Conservation (phyloP, 1,140 invertebrate genomes). For the Archivesica marissinica region DNA sequence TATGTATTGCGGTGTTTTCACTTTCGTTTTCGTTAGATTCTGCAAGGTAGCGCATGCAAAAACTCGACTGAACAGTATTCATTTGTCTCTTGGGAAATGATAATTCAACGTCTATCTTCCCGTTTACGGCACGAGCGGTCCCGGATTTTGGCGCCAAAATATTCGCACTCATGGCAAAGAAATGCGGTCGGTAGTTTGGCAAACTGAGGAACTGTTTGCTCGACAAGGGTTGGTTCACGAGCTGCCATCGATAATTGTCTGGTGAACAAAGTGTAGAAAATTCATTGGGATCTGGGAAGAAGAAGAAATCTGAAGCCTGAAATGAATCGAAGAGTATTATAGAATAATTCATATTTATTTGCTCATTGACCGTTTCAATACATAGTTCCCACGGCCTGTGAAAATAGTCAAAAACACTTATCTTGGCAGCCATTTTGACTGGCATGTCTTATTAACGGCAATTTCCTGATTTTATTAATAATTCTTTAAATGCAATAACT, state of each 20-base stretch:
- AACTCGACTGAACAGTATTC: slow-evolving; percentile 22
- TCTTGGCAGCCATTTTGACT: neutral
- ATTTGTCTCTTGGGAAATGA: slow-evolving; percentile 26
- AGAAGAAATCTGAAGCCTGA: slow-evolving; percentile 54
- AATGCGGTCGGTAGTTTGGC: slow-evolving; percentile 28
- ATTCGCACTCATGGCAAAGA: slow-evolving; percentile 25
- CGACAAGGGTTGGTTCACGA: slow-evolving; percentile 27
- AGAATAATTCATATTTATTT: neutral
- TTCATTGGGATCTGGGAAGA: slow-evolving; percentile 50
- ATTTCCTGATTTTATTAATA: neutral
- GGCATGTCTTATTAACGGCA: neutral
- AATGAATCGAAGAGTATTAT: neutral
- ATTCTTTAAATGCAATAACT: neutral
- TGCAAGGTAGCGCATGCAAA: neutral
- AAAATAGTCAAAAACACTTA: neutral
- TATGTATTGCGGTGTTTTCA: neutral
- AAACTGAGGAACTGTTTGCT: slow-evolving; percentile 33
- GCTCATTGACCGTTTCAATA: neutral
- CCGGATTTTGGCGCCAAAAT: slow-evolving; percentile 24
- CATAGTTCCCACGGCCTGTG: no score
- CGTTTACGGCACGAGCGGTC: slow-evolving; percentile 26
- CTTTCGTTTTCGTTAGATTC: slow-evolving; percentile 7
- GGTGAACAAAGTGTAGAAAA: slow-evolving; percentile 39
- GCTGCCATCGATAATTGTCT: slow-evolving; percentile 55
- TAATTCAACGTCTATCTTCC: slow-evolving; percentile 33